These are phyloP conservation scores for Dasyornis broadbenti DNA, from an alignment of 2,113 vertebrate species.

Conservation along the genomic window DNA sequence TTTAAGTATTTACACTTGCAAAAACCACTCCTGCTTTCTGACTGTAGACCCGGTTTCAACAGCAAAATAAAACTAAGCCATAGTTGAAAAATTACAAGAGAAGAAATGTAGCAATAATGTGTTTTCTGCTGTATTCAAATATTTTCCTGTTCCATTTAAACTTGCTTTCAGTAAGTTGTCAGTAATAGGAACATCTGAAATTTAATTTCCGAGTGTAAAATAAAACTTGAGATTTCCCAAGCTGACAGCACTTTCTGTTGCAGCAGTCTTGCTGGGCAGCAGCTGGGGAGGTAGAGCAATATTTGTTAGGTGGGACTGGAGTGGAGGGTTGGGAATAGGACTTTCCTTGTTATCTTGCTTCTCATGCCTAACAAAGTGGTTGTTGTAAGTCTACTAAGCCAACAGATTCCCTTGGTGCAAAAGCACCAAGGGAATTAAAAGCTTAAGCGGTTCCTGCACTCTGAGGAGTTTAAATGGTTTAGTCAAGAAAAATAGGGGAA, in stretches of 20 bases:
- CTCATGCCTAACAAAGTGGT: slow-evolving; percentile 14
- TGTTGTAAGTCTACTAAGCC: slow-evolving; percentile 29
- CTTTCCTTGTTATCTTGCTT: not conserved
- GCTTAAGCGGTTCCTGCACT: not conserved
- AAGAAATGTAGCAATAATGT: not conserved
- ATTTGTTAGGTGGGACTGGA: not conserved
- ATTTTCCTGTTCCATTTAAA: not conserved
- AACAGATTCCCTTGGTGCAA: slow-evolving; percentile 14
- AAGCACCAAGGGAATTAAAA: slow-evolving; percentile 32
- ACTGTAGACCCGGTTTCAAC: not conserved
- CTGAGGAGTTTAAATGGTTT: slow-evolving; percentile 10
- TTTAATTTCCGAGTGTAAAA: not conserved
- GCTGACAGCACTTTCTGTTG: not conserved
- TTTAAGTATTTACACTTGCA: not conserved
- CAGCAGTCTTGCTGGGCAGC: not conserved
- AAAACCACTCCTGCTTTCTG: not conserved
- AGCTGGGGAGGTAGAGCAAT: not conserved
- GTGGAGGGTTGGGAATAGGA: not conserved
- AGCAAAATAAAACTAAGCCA: not conserved
- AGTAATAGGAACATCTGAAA: not conserved
- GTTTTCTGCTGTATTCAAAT: not conserved
- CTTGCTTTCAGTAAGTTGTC: not conserved
- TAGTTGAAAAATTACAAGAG: not conserved
- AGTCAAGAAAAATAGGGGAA: slow-evolving; percentile 30
- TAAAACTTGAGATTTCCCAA: not conserved